Percentiles rank a stretch among this genome's conserved stretches.
Evolutionary conservation across 1,140 invertebrate genomes (phyloP).

Genomic region (Harlomillsia oculata): DNA sequence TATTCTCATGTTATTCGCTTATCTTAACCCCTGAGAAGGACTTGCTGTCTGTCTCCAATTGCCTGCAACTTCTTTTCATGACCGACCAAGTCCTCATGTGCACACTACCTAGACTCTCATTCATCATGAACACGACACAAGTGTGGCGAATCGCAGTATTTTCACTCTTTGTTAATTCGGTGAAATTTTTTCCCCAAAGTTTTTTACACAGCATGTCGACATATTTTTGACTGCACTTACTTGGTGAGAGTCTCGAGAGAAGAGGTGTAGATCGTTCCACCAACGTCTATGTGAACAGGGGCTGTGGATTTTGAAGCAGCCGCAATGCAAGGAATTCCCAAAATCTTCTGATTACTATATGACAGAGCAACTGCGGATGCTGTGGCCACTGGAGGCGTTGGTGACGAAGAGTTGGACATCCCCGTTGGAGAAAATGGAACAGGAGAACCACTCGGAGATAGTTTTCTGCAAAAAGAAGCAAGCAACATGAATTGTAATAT

Average conservation of each 20-base stretch:
- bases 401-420: slow-evolving; percentile 56
- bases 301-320: slow-evolving; percentile 83
- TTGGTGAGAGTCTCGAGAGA: slow-evolving; percentile 90
- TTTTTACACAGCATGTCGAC: no score
- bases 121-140: not conserved
- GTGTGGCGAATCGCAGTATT: no score
- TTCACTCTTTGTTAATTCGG: no score
- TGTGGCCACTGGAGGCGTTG: slow-evolving; percentile 44
- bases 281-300: slow-evolving; percentile 94
- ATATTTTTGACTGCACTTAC: slow-evolving; percentile 55
- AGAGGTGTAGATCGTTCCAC: slow-evolving; percentile 91
- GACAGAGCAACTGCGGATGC: slow-evolving; percentile 37
- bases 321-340: slow-evolving; percentile 83
- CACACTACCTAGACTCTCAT: not conserved
- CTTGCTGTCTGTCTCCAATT: no score
- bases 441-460: slow-evolving; percentile 56
- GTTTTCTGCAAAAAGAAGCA: slow-evolving; percentile 50
- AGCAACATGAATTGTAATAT: no score
- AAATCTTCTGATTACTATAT: slow-evolving; percentile 55
- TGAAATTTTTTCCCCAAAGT: no score
- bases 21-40: no score
- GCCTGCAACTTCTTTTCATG: no score
- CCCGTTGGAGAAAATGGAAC: slow-evolving; percentile 49
- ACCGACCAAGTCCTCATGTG: not conserved
- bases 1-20: no score